Base-by-base conservation (phyloP, 2,797 vertebrate species). In the Hirundo rustica region DNA sequence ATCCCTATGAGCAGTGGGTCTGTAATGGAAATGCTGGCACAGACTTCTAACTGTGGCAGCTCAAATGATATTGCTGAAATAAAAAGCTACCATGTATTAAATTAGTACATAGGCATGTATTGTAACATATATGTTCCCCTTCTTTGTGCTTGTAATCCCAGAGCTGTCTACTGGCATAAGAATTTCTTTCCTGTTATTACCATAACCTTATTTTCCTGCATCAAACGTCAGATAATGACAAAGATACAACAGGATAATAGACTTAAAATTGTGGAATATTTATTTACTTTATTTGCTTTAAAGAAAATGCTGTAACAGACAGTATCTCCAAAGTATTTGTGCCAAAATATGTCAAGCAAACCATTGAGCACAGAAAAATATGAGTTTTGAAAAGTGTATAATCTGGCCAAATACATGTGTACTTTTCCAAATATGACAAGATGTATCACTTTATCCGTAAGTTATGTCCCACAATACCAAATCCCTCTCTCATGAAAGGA, bases 1-100 rank as follows among this genome's bases (percentile, higher is more conserved):
- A 96, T 86, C 79, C 84, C 81, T 44, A 2, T 8, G 77, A 95
- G 85, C 61, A 88, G 83, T 82, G 58, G 60, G 50, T 91, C 91
- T 84, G 79, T 96, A 96, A 97, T 91, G 95, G 92, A 96, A 89
- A 76, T 66, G 58, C 38, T 96, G 89, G 80, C 87, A 91, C 42
- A 85, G 58, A 58, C 48, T 85, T 82, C 80, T 88, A 66, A 79
- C 57, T 91, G 50, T 61, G 55, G 65, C 71, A 92, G 34, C 54
- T 78, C 84, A 95, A 94, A 89, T 45, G 40, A 71, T 80, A 83
- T 61, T 93, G 85, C 78, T 87, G 55, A 62, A 89, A 89, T 93
- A 88, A 94, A 91, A 92, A 81, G 30, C 27, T 25, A 19, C 54
- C 32, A 23, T 48, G 25, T 82, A 93, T 73, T 92, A 88, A 88